Conservation (phyloP, 2,888 invertebrate species). For the Amiota communis region DNA sequence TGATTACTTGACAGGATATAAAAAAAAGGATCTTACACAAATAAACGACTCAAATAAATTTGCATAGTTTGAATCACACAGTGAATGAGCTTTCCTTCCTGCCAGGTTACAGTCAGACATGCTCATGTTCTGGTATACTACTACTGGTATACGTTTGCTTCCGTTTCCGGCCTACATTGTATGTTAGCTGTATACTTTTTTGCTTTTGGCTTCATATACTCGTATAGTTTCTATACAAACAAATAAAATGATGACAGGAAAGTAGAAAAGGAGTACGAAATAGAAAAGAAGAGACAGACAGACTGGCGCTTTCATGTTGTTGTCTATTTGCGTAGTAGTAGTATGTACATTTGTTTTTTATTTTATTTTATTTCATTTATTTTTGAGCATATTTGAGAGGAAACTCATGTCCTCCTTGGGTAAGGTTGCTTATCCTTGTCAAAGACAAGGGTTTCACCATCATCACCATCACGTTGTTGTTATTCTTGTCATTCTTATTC, state of each 20-base stretch:
- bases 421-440: neutral
- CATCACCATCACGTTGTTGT: neutral
- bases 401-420: neutral
- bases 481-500: neutral
- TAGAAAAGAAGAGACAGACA: neutral
- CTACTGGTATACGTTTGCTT: constrained; percentile 38
- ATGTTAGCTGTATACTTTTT: constrained; percentile 20
- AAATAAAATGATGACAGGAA: neutral
- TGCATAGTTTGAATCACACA: too few species aligned
- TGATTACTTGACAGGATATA: too few species aligned
- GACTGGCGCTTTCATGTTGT: neutral
- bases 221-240: neutral
- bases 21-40: too few species aligned
- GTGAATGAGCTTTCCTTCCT: too few species aligned
- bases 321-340: constrained; percentile 1
- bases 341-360: neutral
- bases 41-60: too few species aligned
- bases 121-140: too few species aligned
- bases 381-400: too few species aligned
- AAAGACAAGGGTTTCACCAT: neutral
- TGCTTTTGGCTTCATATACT: neutral
- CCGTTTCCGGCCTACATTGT: constrained; percentile 57
- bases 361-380: neutral
- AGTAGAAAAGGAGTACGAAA: too few species aligned
- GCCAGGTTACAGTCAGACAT: too few species aligned